Percentiles rank a stretch among this genome's conserved stretches.
phyloP scores from a whole-genome alignment of 2,888 invertebrate genomes.

The Bibio marci region DNA sequence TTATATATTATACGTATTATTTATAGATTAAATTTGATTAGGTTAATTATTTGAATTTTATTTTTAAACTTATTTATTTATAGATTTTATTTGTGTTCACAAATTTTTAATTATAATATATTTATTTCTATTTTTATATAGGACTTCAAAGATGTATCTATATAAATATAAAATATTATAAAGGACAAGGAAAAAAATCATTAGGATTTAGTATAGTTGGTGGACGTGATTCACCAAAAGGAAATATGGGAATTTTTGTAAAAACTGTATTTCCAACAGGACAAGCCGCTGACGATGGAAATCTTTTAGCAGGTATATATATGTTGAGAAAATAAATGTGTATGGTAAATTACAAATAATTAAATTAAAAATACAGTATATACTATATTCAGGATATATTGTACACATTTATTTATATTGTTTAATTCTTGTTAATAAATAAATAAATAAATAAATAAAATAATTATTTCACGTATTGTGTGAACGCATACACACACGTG shows the following conservation, averaged over 20 bases:
- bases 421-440: no score
- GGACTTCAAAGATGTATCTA: conserved; percentile 2
- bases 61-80: no score
- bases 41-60: no score
- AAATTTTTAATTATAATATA: no score
- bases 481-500: no score
- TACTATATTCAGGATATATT: no score
- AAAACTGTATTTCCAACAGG: conserved; percentile 76
- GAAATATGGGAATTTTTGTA: conserved; percentile 76
- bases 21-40: no score
- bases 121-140: neutral
- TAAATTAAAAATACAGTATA: neutral
- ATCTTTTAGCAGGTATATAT: conserved; percentile 59
- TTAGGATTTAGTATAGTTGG: conserved; percentile 83
- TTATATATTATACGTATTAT: no score
- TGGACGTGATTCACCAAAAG: conserved; percentile 73
- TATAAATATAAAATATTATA: conserved; percentile 45
- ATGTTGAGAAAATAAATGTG: conserved; percentile 1
- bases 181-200: conserved; percentile 69
- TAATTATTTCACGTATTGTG: no score
- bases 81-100: no score
- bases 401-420: no score
- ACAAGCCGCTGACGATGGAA: conserved; percentile 70
- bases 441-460: no score
- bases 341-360: neutral